These are phyloP conservation scores for Lathamus discolor DNA, from an alignment of 2,113 vertebrate genomes.

Conservation along the genomic window DNA sequence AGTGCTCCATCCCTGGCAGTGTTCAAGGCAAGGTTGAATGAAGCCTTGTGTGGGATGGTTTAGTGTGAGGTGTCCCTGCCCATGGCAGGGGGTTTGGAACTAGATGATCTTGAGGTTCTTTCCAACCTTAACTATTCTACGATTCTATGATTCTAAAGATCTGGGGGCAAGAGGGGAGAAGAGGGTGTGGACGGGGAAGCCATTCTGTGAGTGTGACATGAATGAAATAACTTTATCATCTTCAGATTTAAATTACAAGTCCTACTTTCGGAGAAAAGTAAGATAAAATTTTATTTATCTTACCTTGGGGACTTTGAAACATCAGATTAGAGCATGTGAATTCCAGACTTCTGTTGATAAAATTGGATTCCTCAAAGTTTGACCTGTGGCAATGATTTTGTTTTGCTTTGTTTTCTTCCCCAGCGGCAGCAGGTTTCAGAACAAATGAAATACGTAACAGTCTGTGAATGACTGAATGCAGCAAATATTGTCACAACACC, in stretches of 20 bases:
- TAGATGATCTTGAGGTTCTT: no score
- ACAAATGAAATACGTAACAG: conserved; percentile 27
- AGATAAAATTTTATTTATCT: not conserved
- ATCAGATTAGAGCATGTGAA: conserved; percentile 46
- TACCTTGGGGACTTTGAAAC: not conserved
- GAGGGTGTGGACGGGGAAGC: not conserved
- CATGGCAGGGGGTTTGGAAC: no score
- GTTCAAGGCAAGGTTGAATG: no score
- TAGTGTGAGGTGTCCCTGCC: no score
- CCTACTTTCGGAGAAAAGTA: not conserved
- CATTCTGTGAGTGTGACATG: not conserved
- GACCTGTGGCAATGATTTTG: conserved; percentile 48
- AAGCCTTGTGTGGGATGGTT: no score
- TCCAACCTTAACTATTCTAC: no score
- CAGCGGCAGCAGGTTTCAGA: not conserved
- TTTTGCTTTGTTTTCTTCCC: conserved; percentile 29
- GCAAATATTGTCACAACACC: not conserved
- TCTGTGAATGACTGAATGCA: conserved; percentile 14
- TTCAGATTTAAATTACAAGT: not conserved
- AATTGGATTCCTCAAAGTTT: conserved; percentile 53
- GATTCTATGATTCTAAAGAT: not conserved
- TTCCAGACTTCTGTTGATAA: conserved; percentile 39
- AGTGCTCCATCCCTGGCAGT: no score
- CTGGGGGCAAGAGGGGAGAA: no score
- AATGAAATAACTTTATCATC: not conserved